Evolutionary conservation across 2,113 vertebrate genomes (phyloP).

Genomic region (Aphelocoma coerulescens): DNA sequence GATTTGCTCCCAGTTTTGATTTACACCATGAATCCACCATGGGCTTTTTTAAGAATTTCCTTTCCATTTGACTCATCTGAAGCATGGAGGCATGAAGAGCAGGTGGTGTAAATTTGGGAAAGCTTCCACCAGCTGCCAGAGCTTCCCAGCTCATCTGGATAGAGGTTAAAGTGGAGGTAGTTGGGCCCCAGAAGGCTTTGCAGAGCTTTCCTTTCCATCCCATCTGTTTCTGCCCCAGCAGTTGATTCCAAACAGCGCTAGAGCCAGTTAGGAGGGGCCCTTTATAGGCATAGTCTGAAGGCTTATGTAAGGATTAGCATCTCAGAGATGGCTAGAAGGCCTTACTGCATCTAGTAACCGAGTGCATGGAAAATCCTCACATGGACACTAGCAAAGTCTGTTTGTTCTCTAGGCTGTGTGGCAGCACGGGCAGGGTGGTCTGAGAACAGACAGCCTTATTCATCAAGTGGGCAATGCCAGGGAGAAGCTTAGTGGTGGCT

Average conservation of each 20-base stretch:
- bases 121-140: fast-evolving
- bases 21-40: background rate
- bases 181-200: background rate
- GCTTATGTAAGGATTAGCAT: background rate
- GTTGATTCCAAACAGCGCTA: background rate
- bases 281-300: background rate
- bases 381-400: background rate
- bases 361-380: background rate
- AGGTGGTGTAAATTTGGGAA: background rate
- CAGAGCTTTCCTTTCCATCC: background rate
- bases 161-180: fast-evolving
- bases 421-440: background rate
- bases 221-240: background rate
- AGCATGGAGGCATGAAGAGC: background rate
- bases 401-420: background rate
- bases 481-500: background rate
- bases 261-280: background rate
- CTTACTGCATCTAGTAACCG: background rate
- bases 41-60: background rate
- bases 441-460: background rate
- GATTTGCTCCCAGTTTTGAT: background rate
- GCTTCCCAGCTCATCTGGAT: background rate
- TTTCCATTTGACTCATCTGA: background rate
- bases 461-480: background rate
- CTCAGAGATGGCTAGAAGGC: background rate